Conservation (phyloP, 1,140 invertebrate genomes). For the Steinernema feltiae region DNA sequence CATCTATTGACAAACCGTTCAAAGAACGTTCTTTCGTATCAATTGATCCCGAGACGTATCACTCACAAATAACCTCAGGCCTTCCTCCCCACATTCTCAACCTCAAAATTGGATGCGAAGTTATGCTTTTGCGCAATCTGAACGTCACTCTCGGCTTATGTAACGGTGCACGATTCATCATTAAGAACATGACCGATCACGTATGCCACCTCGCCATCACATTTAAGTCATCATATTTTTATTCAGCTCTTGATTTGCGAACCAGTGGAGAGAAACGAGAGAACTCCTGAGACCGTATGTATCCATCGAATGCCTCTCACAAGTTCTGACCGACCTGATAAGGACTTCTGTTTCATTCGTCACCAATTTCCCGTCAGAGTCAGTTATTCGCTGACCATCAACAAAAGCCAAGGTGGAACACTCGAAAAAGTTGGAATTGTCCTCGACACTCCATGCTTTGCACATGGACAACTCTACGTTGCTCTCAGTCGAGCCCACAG, state of each 20-base stretch:
- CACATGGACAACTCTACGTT: constrained; percentile 60
- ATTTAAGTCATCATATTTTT: background rate
- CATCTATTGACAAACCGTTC: background rate
- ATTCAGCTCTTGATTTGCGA: background rate
- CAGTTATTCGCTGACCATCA: constrained; percentile 63
- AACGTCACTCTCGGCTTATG: constrained; percentile 27
- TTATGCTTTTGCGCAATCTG: constrained; percentile 29
- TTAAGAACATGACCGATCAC: background rate
- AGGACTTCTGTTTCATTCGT: constrained; percentile 29
- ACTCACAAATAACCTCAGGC: background rate
- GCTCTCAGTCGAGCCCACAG: constrained; percentile 34
- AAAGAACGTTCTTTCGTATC: background rate
- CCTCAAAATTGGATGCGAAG: constrained; percentile 23
- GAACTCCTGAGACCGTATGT: constrained; percentile 18
- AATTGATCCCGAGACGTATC: constrained; percentile 6
- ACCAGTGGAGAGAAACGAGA: background rate
- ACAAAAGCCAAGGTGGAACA: constrained; percentile 62
- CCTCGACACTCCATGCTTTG: constrained; percentile 48
- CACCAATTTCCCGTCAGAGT: constrained; percentile 60
- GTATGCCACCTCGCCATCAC: background rate
- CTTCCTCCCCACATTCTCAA: constrained; percentile 27
- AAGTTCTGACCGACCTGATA: background rate
- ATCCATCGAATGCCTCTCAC: constrained; percentile 33
- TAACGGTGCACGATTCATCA: constrained; percentile 25
- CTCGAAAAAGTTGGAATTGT: constrained; percentile 54